Evolutionary conservation across 2,888 invertebrate species (phyloP).

Genomic region (Teinopalpus imperialis): DNA sequence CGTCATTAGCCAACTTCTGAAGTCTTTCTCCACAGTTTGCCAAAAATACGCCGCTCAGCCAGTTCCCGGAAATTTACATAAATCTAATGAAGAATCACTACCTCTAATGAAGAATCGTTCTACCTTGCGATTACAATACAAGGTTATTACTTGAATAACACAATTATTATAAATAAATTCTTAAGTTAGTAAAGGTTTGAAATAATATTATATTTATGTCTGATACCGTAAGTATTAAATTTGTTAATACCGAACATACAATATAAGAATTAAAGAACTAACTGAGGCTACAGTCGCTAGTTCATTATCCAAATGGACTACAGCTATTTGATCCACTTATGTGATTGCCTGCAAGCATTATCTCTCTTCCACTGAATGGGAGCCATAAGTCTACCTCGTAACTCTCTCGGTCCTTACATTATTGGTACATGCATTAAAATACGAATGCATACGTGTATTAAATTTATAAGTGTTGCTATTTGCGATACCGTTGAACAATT

Average conservation of each 20-base stretch:
- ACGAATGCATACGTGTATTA: slow-evolving; percentile 55
- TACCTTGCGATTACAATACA: too few relatives aligned
- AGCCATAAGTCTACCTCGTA: slow-evolving; percentile 79
- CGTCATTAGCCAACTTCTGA: too few relatives aligned
- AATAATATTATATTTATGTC: too few relatives aligned
- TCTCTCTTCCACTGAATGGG: slow-evolving; percentile 75
- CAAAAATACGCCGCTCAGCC: too few relatives aligned
- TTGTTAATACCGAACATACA: slow-evolving; percentile 48
- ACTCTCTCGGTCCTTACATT: slow-evolving; percentile 70
- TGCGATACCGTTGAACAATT: slow-evolving; percentile 8
- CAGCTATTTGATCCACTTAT: slow-evolving; percentile 82
- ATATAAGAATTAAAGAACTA: slow-evolving; percentile 63
- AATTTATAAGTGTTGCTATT: slow-evolving; percentile 36
- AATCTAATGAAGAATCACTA: too few relatives aligned
- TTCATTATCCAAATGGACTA: slow-evolving; percentile 82
- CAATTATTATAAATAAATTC: too few relatives aligned
- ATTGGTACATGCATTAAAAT: slow-evolving; percentile 56
- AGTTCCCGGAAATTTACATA: too few relatives aligned
- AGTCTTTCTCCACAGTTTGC: too few relatives aligned
- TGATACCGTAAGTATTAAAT: slow-evolving; percentile 1
- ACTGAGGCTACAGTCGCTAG: slow-evolving; percentile 66
- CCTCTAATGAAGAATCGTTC: too few relatives aligned
- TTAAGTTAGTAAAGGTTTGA: too few relatives aligned
- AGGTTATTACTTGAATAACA: too few relatives aligned
- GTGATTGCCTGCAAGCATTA: slow-evolving; percentile 81